Base-by-base conservation (phyloP, 2,888 invertebrate species). In the Gibbula magus region DNA sequence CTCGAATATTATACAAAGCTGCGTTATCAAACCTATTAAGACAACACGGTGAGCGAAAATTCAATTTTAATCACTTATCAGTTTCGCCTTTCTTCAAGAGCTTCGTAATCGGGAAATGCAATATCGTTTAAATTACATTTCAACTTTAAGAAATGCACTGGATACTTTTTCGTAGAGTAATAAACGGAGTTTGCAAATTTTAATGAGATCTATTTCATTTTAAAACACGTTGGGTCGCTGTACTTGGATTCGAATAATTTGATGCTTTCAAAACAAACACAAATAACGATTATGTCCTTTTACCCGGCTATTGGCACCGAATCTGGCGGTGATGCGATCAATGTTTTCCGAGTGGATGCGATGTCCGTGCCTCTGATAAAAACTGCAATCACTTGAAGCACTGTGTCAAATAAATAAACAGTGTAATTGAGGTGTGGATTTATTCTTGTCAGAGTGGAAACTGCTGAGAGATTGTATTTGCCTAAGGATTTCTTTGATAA, bases 401-500 rank as follows among this genome's bases (percentile, higher is more conserved):
- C 29, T 18, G 61, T 61, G 61, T 61, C 61, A 61, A 61, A 61
- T 61, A 61, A 61, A 61, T 61, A 61, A 61, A 61, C 61, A 61
- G 29, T 29, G 29, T 61, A 61, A 61, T 61, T 61, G 61, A 61
- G 61, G 29, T 25, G 29, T 29, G 61, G 61, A 61, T 29, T 61
- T 61, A 61, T 61, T 61, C 61, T 29, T 61, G 61, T 29, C 25
- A 61, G 61, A 61, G 61, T 29, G 25, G 61, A 61, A 29, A 29
- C 29, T 61, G 25, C 29, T 29, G 25, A 29, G 29, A 61, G 29
- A 61, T 61, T 61, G 61, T 61, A 29, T 61, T 61, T 61, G 61
- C 61, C 61, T 61, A 61, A 61, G 61, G 61, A 29, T 61, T 61
- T 61, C 61, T 61, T 61, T 61, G 61, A 61, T 61, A 61, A 20